These are phyloP conservation scores for Drosophila bipectinata DNA, from an alignment of 1,140 invertebrate species.

Conservation along the genomic window DNA sequence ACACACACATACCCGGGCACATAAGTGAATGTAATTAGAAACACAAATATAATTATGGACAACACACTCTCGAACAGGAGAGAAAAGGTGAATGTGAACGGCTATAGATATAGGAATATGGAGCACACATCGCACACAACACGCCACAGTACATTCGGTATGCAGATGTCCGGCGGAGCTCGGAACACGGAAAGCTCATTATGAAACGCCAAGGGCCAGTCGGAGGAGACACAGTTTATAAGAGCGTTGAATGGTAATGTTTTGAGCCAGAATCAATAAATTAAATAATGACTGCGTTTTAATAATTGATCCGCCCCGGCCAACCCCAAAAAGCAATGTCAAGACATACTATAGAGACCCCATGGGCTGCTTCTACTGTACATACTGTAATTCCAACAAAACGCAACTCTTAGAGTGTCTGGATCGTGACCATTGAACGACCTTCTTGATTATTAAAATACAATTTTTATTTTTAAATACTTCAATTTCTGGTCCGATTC, in stretches of 20 bases:
- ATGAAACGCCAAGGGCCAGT: slow-evolving; percentile 47
- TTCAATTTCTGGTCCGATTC: slow-evolving; percentile 36
- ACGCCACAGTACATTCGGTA: slow-evolving; percentile 14
- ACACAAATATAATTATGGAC: slow-evolving; percentile 75
- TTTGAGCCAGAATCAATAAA: slow-evolving; percentile 48
- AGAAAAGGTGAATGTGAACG: slow-evolving; percentile 36
- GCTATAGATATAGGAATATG: slow-evolving; percentile 31
- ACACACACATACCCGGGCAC: slow-evolving; percentile 7
- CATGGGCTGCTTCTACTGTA: background rate
- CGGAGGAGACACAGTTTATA: slow-evolving; percentile 43
- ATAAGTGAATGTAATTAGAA: slow-evolving; percentile 72
- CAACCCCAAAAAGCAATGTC: background rate
- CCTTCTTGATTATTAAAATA: slow-evolving; percentile 51
- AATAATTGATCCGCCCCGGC: slow-evolving; percentile 40
- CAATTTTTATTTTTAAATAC: slow-evolving; percentile 54
- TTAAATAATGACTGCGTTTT: slow-evolving; percentile 47
- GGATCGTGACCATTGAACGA: slow-evolving; percentile 10
- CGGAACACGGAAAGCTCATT: slow-evolving; percentile 48
- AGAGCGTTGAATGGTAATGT: slow-evolving; percentile 40
- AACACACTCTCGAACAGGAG: slow-evolving; percentile 12
- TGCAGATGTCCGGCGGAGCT: slow-evolving; percentile 40
- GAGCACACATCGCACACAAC: slow-evolving; percentile 3
- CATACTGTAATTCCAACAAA: background rate
- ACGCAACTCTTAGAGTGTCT: slow-evolving; percentile 7
- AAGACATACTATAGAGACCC: background rate